Percentiles rank a stretch among this genome's conserved stretches.
Evolutionary conservation across 2,797 vertebrate genomes (phyloP).

Genomic region (Tenualosa thibaudeaui): DNA sequence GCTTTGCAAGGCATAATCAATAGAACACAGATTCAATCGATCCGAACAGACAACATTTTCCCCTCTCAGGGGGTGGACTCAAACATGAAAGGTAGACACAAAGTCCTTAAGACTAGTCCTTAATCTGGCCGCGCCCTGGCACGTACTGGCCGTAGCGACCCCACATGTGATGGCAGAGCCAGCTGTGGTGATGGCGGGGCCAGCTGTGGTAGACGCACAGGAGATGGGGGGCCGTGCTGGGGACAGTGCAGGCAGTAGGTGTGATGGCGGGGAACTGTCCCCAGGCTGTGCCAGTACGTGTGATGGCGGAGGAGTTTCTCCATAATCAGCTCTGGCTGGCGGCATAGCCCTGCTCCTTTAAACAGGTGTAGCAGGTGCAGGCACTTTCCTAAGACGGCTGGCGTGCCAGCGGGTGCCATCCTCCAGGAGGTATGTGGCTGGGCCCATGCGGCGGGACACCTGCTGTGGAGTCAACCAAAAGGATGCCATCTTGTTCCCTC

Average conservation of each 20-base stretch:
- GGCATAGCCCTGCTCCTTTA: neutral
- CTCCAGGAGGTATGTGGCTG: no score
- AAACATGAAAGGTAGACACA: conserved; percentile 8
- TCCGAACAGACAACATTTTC: no score
- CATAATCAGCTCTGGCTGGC: neutral
- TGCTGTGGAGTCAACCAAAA: conserved; percentile 19
- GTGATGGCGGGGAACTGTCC: neutral
- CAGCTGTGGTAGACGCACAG: no score
- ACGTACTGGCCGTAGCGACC: neutral
- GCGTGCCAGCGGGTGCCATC: conserved; percentile 26
- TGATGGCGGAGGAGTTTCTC: neutral
- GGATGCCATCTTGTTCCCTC: conserved; percentile 18
- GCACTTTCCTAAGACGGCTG: conserved; percentile 19
- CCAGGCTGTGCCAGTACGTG: neutral
- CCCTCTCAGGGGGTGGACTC: neutral
- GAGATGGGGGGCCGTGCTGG: no score
- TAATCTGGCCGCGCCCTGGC: neutral
- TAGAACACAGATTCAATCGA: no score
- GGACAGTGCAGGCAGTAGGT: neutral
- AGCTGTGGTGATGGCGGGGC: no score
- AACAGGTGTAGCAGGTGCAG: neutral
- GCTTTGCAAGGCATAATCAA: no score
- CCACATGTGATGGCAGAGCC: neutral
- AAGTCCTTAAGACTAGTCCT: conserved; percentile 27
- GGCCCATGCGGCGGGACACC: neutral